A percentile compares a stretch with the other conserved stretches of the same genome.
Evolutionary conservation across 2,797 vertebrate species (phyloP).

Genomic region (Hapalemur alaotrensis): DNA sequence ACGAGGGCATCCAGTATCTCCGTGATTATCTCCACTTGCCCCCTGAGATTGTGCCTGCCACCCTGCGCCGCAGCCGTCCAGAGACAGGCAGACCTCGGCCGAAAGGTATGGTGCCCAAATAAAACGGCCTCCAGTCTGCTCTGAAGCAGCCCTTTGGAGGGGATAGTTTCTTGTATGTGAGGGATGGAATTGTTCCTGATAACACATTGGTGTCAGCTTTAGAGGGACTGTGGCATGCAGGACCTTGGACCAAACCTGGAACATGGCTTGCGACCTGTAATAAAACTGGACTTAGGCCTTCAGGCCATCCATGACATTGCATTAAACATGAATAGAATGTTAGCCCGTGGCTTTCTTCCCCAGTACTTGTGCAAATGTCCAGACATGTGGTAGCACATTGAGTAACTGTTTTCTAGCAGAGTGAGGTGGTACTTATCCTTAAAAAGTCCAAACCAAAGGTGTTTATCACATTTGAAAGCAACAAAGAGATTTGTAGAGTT

Average conservation of each 20-base stretch:
- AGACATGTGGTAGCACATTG: too few species aligned
- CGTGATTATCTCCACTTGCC: slow-evolving; percentile 98
- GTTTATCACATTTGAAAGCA: not conserved
- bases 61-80: slow-evolving; percentile 95
- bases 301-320: not conserved
- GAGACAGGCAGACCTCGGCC: slow-evolving; percentile 97
- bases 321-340: not conserved
- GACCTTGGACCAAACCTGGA: too few species aligned
- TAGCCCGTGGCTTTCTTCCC: not conserved
- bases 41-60: slow-evolving; percentile 97
- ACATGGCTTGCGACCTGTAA: not conserved
- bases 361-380: accelerated
- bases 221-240: not conserved
- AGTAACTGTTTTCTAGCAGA: not conserved
- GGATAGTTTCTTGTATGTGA: not conserved
- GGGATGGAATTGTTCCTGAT: accelerated
- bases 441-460: not conserved
- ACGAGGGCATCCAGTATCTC: slow-evolving; percentile 99
- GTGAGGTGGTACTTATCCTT: not conserved
- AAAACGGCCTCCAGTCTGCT: not conserved
- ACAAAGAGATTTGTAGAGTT: not conserved
- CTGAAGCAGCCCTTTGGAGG: not conserved
- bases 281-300: not conserved
- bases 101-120: slow-evolving; percentile 88
- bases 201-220: not conserved